A percentile compares a stretch with the other conserved stretches of the same genome.
phyloP scores from a whole-genome alignment of 2,113 vertebrate species.

The Hippocampus mohnikei region DNA sequence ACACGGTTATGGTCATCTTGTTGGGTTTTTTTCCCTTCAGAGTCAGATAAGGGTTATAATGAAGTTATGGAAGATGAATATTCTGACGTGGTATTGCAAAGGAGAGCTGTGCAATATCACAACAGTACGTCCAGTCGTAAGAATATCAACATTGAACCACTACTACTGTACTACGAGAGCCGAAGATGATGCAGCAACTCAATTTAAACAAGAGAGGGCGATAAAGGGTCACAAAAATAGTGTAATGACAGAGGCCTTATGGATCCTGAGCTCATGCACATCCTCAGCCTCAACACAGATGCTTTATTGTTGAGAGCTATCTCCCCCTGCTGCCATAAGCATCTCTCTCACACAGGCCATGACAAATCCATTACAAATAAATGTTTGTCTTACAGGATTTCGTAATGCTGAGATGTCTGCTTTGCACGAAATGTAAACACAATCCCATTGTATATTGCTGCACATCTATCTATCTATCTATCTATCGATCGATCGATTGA shows the following conservation, averaged over 20 bases:
- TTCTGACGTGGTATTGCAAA: not conserved
- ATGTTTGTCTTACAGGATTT: conserved; percentile 30
- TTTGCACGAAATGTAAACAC: conserved; percentile 4
- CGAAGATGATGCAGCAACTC: conserved; percentile 4
- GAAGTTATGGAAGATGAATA: not conserved
- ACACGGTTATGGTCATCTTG: not conserved
- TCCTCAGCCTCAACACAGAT: conserved; percentile 34
- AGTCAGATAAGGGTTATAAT: no score
- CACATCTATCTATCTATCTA: not conserved
- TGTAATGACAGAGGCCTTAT: not conserved
- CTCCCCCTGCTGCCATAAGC: conserved; percentile 36
- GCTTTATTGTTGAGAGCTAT: conserved; percentile 48
- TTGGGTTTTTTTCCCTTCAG: not conserved
- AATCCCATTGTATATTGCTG: conserved; percentile 4
- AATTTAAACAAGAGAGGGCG: conserved; percentile 49
- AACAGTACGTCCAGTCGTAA: not conserved
- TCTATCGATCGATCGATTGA: not conserved
- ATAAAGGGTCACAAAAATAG: conserved; percentile 21
- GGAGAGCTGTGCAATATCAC: not conserved
- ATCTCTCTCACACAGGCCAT: conserved; percentile 19
- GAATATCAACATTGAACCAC: not conserved
- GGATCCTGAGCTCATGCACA: conserved; percentile 46
- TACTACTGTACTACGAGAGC: not conserved
- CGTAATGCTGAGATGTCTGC: conserved; percentile 15
- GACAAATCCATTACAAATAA: conserved; percentile 32